Evolutionary conservation across 2,888 invertebrate genomes (phyloP), one percentile per base, ranked within the genome.

Genomic region (Busseola fusca): DNA sequence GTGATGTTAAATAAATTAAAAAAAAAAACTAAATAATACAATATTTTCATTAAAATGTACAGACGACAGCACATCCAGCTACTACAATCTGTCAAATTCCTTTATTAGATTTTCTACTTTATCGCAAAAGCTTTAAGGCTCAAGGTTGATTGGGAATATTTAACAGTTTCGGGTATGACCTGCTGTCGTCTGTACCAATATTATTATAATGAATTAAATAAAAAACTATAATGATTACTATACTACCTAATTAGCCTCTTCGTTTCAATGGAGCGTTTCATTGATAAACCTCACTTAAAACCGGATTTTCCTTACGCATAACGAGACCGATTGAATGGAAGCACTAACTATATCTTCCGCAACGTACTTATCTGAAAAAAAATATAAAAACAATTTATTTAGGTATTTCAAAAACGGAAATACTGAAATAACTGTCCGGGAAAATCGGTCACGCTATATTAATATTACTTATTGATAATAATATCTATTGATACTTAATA

Each of bases 221-320:
- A 42, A 3, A 34, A 60, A 56, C 34, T 52, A 60, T 27, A 57
- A 21, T 42, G 21, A 50, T 74, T 62, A 25, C 10, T 21, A 48
- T 6, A 56, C 21, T 6, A 16, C 30, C 50, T 60, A 60, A 74
- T 74, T 52, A 73, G 42, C 21, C 25, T 34, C 37, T 45, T 52
- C 5, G 25, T 58, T 52, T 56, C 74, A 74, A 79, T 74, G 73
- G 45, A 73, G 73, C 57, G 21, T 78, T 78, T 78, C 42, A 78
- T 74, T 74, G 57, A 74, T 74, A 73, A 78, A 45, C 27, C n/a
- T n/a, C 21, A 50, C 14, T 2, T 16, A 25, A 16, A 42, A 74
- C 75, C 75, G 75, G 80, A 75, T 79, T 64, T 75, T 74, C 75
- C 80, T 65, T 25, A 48, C 45, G 1, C 25, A 40, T 54, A 52